Conservation (phyloP, 2,888 invertebrate genomes). For the Stenoptilia bipunctidactyla region DNA sequence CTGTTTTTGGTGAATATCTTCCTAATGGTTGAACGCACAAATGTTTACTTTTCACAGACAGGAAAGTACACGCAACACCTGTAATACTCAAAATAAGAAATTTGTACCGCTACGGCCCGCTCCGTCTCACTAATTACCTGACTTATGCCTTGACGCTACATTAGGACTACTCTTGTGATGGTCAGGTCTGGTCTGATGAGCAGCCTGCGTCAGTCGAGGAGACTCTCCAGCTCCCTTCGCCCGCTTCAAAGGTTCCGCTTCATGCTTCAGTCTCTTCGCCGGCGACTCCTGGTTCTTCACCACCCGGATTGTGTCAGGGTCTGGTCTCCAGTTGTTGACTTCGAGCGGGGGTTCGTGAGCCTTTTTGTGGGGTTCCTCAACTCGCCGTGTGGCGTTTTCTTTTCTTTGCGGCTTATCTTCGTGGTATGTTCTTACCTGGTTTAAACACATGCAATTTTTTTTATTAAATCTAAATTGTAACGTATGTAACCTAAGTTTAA, state of each 20-base stretch:
- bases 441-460: no score
- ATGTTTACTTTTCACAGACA: neutral
- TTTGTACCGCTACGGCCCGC: no score
- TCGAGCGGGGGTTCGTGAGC: constrained; percentile 23
- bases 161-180: constrained; percentile 76
- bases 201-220: constrained; percentile 45
- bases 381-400: constrained; percentile 30
- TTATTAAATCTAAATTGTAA: no score
- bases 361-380: constrained; percentile 37
- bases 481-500: no score
- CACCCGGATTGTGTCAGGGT: constrained; percentile 54
- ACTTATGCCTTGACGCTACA: constrained; percentile 65
- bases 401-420: constrained; percentile 40
- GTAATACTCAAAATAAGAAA: no score
- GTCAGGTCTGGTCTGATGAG: constrained; percentile 40
- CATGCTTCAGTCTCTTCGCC: constrained; percentile 52
- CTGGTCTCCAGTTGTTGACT: constrained; percentile 42
- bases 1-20: neutral
- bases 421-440: constrained; percentile 45
- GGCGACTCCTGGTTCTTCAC: constrained; percentile 52
- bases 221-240: constrained; percentile 54
- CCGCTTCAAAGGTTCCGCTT: constrained; percentile 56
- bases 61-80: no score
- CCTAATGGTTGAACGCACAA: no score
- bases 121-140: constrained; percentile 33